phyloP scores from a whole-genome alignment of 2,888 invertebrate species.

The Isoperla grammatica region DNA sequence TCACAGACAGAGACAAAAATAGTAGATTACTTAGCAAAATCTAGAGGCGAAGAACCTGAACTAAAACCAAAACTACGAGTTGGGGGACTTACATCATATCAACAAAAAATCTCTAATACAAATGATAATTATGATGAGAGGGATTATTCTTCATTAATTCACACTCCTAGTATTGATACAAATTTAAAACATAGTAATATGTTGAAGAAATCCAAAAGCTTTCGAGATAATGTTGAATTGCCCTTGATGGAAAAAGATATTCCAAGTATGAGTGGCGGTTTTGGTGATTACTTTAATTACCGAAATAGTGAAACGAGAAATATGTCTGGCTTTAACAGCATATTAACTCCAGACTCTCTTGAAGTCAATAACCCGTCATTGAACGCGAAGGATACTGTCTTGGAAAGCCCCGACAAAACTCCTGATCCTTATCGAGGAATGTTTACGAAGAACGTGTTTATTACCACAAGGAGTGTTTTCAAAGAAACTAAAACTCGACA shows the following conservation, averaged over 20 bases:
- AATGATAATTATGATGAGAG: slow-evolving; percentile 38
- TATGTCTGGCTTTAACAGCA: too few relatives aligned
- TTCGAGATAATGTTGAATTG: slow-evolving; percentile 43
- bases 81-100: slow-evolving; percentile 49
- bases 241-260: neutral
- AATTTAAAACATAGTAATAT: slow-evolving; percentile 47
- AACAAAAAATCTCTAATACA: slow-evolving; percentile 49
- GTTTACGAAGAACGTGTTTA: slow-evolving; percentile 14
- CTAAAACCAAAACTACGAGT: slow-evolving; percentile 42
- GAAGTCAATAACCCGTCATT: too few relatives aligned
- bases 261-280: neutral
- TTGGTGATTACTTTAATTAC: neutral
- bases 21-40: slow-evolving; percentile 37
- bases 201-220: slow-evolving; percentile 67
- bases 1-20: slow-evolving; percentile 9
- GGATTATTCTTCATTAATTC: slow-evolving; percentile 41
- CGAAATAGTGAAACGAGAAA: too few relatives aligned
- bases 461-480: slow-evolving; percentile 18
- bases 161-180: slow-evolving; percentile 36
- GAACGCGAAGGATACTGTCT: neutral
- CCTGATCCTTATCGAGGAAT: neutral
- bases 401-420: neutral
- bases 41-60: slow-evolving; percentile 26
- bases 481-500: slow-evolving; percentile 35
- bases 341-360: too few relatives aligned